A percentile compares a stretch with the other conserved stretches of the same genome.
phyloP scores from a whole-genome alignment of 1,140 invertebrate genomes.

The Panulirus ornatus region DNA sequence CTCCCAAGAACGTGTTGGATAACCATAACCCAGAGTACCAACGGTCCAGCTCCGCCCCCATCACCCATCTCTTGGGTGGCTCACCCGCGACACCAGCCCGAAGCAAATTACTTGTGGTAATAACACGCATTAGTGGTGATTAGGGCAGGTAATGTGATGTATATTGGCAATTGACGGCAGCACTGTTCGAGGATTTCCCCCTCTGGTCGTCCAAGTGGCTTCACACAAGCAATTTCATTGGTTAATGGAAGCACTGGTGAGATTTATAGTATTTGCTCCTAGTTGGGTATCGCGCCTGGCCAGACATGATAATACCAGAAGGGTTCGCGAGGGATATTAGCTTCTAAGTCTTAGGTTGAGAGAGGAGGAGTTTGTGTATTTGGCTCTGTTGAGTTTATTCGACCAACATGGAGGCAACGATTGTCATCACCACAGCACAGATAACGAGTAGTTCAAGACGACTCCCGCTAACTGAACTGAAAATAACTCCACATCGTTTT shows the following conservation, averaged over 20 bases:
- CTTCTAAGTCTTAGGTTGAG: too few species aligned
- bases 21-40: too few species aligned
- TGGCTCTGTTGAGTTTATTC: too few species aligned
- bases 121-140: conserved; percentile 39
- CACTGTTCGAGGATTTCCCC: conserved; percentile 18
- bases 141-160: conserved; percentile 46
- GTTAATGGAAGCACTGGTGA: neutral
- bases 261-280: neutral
- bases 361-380: too few species aligned
- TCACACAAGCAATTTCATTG: neutral
- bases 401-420: too few species aligned
- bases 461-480: too few species aligned
- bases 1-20: too few species aligned
- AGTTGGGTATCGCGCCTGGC: neutral
- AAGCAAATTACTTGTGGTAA: conserved; percentile 36
- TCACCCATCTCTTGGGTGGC: neutral
- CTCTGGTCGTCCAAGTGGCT: conserved; percentile 21
- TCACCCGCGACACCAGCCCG: neutral
- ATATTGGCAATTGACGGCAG: conserved; percentile 41
- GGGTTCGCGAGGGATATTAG: too few species aligned
- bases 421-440: too few species aligned
- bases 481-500: too few species aligned
- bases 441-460: too few species aligned
- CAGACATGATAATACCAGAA: too few species aligned
- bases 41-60: neutral